Base-by-base conservation (phyloP, 1,140 invertebrate genomes). In the Teleopsis dalmanni region DNA sequence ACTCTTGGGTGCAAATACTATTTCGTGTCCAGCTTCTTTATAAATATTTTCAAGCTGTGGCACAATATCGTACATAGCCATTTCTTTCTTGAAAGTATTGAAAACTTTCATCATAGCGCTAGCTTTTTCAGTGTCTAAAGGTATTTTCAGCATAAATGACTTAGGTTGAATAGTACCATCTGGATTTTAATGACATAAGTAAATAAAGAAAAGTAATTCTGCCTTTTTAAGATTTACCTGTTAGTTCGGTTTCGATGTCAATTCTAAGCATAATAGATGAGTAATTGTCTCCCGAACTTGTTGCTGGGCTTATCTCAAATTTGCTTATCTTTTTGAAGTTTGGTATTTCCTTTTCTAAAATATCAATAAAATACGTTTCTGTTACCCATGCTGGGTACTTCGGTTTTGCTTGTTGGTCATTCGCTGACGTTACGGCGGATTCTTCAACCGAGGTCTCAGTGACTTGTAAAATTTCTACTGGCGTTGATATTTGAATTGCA, bases 11-110 rank as follows among this genome's bases (percentile, higher is more conserved):
- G 36, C 53, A 50, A n/a, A 63, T 21, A 33, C 61, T 59, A 0
- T 53, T 1, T 26, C 53, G 29, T 58, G 35, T 7, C 47, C 50
- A 1, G 41, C 49, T 35, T 56, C 49, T 5, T 18, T 29, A 2
- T 62, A 40, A 1, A 65, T 26, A 35, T 51, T 23, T 2, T 38
- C 21, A 52, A 65, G 54, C 29, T 51, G 48, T 2, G 62, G 62
- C 0, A 65, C 52, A 11, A 53, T 36, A 14, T 59, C 56, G 25
- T 65, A 65, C 56, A 65, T 65, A 4, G 58, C 51, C 53, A 65
- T 53, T 36, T 65, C 62, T 36, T 5, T 47, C 31, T 10, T 59
- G 65, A 41, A 65, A 40, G 0, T 54, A 48, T 14, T 59, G 51
- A 13, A 63, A 61, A 8, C 54, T 58, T 8, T 60, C 50, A 2